Evolutionary conservation across 2,113 vertebrate species (phyloP), one percentile per base, ranked within the genome.

Genomic region (Strix uralensis): DNA sequence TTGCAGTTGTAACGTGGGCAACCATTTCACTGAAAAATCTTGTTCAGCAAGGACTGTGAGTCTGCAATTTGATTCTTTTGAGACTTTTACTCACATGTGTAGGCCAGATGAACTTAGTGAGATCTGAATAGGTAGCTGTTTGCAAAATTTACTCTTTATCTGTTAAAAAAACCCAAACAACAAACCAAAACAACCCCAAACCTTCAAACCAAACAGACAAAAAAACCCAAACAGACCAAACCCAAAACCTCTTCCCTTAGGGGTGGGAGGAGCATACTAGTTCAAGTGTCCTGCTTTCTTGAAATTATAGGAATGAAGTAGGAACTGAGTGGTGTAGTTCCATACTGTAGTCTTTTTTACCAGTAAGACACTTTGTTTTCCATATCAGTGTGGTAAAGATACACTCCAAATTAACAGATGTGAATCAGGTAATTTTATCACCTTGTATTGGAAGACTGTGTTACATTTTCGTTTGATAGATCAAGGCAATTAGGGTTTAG

Each of bases 241-340:
- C 5, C 1, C 38, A 36, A 34, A 9, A 1, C 5, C 22, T 3
- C 0, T 84, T 84, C 34, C 21, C 17, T 19, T 25, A 13, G 7
- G 5, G 4, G 3, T 26, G 18, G 38, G 13, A 73, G 25, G 8
- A 86, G 5, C 5, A 55, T 23, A 65, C 38, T 7, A 38, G 15
- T 22, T 79, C 40, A 38, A 36, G 44, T 36, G 21, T 73, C 30
- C 57, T n/a, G 25, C 40, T 78, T 78, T 42, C 22, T 73, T 74
- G 40, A 88, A 78, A 44, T 78, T 65, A 23, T 2, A 38, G 42
- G 13, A 85, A 29, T 34, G 23, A 81, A n/a, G 27, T 57, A 75
- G 57, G 32, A 85, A 30, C 14, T 42, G 29, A 58, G 36, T 38
- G 17, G 26, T 32, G 21, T 10, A 51, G 5, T 52, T 90, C 22